Percentiles rank a stretch among this genome's conserved stretches.
Evolutionary conservation across 2,888 invertebrate species (phyloP).

Genomic region (Sminthurides aquaticus): DNA sequence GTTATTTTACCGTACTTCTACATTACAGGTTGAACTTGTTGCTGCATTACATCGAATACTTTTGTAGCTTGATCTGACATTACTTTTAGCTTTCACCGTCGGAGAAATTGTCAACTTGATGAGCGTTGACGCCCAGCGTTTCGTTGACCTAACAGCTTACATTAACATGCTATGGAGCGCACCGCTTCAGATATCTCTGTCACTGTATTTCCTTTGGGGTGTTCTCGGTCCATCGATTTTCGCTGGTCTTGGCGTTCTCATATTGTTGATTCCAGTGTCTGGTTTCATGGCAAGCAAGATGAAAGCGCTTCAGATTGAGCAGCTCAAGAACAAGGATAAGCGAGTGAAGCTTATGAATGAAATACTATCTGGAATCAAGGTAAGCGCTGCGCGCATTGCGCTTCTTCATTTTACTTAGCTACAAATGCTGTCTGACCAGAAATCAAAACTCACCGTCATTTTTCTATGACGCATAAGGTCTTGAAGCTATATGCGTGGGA

Average conservation of each 20-base stretch:
- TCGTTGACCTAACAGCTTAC: slow-evolving; percentile 75
- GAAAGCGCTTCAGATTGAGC: slow-evolving; percentile 70
- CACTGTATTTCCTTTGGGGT: slow-evolving; percentile 78
- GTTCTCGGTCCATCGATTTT: slow-evolving; percentile 73
- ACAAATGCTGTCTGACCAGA: background rate
- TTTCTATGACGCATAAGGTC: slow-evolving; percentile 42
- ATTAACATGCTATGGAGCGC: slow-evolving; percentile 83
- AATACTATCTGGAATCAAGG: slow-evolving; percentile 85
- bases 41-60: background rate
- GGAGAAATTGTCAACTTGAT: slow-evolving; percentile 89
- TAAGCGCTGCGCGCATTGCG: too few relatives aligned
- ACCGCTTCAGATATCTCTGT: slow-evolving; percentile 76
- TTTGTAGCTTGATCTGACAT: background rate
- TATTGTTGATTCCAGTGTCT: slow-evolving; percentile 83
- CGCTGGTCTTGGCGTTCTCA: slow-evolving; percentile 88
- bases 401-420: background rate
- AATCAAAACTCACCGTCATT: background rate
- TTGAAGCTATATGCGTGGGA: slow-evolving; percentile 43
- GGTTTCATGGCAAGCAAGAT: slow-evolving; percentile 73
- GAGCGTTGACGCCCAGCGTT: slow-evolving; percentile 84
- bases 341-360: slow-evolving; percentile 90
- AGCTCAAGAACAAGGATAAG: slow-evolving; percentile 91
- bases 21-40: background rate
- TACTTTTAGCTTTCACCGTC: slow-evolving; percentile 56
- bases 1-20: background rate